Conservation (phyloP, 1,140 invertebrate species). For the Drosophila asahinai region DNA sequence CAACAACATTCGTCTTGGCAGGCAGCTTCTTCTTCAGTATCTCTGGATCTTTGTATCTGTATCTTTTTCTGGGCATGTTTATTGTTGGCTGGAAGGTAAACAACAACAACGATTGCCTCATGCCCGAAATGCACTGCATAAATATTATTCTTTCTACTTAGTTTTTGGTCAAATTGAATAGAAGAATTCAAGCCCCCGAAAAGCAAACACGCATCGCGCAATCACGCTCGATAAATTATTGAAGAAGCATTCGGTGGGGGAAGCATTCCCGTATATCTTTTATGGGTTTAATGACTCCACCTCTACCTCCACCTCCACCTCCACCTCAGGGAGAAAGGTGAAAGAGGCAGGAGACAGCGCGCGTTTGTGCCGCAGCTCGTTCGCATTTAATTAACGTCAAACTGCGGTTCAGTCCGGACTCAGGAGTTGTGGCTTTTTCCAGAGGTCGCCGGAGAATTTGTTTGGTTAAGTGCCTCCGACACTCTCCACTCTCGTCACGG, state of each 20-base stretch:
- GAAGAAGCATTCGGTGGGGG: constrained; percentile 39
- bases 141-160: constrained; percentile 77
- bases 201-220: constrained; percentile 38
- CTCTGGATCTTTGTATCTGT: constrained; percentile 16
- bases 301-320: neutral
- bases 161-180: constrained; percentile 52
- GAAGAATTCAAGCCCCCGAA: constrained; percentile 41
- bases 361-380: constrained; percentile 59
- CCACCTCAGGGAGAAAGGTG: constrained; percentile 45
- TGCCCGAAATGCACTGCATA: constrained; percentile 70
- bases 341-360: constrained; percentile 19
- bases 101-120: constrained; percentile 69
- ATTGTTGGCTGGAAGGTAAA: constrained; percentile 65
- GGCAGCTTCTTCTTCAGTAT: constrained; percentile 1
- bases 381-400: constrained; percentile 79
- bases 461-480: constrained; percentile 51
- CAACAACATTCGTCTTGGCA: constrained; percentile 40
- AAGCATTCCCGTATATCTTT: constrained; percentile 63
- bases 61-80: constrained; percentile 43
- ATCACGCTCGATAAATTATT: constrained; percentile 77
- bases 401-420: constrained; percentile 10
- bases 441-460: constrained; percentile 11
- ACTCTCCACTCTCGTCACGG: constrained; percentile 35
- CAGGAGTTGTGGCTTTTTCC: constrained; percentile 7
- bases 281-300: constrained; percentile 78